phyloP scores from a whole-genome alignment of 2,113 vertebrate genomes.

The Tautogolabrus adspersus region DNA sequence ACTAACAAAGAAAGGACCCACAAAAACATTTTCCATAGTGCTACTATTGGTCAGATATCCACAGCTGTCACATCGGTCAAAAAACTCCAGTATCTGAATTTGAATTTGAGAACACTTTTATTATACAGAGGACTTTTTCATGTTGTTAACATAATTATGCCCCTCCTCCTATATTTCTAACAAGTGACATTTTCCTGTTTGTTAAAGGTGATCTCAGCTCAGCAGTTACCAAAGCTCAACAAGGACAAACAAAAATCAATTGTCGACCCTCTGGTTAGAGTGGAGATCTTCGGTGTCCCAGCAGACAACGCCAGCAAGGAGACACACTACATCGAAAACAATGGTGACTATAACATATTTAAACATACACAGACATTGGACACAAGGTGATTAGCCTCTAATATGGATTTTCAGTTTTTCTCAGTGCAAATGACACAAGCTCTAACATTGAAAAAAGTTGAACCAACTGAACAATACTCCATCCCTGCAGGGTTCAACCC shows the following conservation, averaged over 20 bases:
- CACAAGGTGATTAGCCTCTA: background rate
- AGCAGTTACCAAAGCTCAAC: slow-evolving; percentile 95
- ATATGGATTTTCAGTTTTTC: background rate
- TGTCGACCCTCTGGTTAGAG: slow-evolving; percentile 91
- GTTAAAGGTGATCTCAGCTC: slow-evolving; percentile 92
- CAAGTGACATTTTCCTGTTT: background rate
- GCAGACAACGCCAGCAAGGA: slow-evolving; percentile 86
- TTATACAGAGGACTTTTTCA: too few relatives aligned
- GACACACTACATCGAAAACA: slow-evolving; percentile 90
- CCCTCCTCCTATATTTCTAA: background rate
- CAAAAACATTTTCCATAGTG: too few relatives aligned
- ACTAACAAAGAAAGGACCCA: too few relatives aligned
- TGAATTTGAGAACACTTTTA: too few relatives aligned
- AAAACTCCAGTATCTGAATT: too few relatives aligned
- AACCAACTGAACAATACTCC: background rate
- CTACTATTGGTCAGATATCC: too few relatives aligned
- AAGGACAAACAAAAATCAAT: slow-evolving; percentile 91
- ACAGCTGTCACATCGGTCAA: too few relatives aligned
- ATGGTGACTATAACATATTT: slow-evolving; percentile 79
- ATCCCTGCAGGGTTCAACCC: slow-evolving; percentile 91
- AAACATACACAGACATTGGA: background rate
- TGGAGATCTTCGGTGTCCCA: slow-evolving; percentile 88
- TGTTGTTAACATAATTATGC: background rate
- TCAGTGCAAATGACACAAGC: background rate
- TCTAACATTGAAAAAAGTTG: too few relatives aligned